Base-by-base conservation (phyloP, 2,888 invertebrate genomes). In the Helleia helle region DNA sequence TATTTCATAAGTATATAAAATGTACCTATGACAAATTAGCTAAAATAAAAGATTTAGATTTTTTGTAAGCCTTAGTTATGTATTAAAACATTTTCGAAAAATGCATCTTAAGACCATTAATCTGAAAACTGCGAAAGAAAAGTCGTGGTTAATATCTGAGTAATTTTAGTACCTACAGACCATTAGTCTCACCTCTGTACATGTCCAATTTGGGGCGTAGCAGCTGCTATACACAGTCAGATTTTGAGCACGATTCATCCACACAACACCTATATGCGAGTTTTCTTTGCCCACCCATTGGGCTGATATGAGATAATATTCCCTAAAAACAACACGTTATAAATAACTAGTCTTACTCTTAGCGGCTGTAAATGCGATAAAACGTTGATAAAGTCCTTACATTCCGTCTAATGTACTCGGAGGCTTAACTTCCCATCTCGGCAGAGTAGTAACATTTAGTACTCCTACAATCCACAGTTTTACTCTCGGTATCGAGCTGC, bases 221-320 rank as follows among this genome's bases (percentile, higher is more conserved):
- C 97, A 97, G 48, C 94, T 89, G 49, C 95, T 92, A 57, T 97
- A 90, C 47, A 96, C 89, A 55, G 95, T 94, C 51, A 94, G 88
- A 74, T 97, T 97, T 81, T 98, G 97, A 30, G 93, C 91, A 55
- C 98, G 89, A 73, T 95, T 95, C 89, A 96, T 92, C 94, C 96
- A 98, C 42, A 96, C 93, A 37, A 94, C 92, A 38, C 93, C 90
- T 51, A 97, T 88, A 67, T 93, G 90, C 47, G 88, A 87, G 71
- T 93, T 92, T 59, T 88, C 89, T 62, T 89, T 88, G 59, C 92
- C 91, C 58, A 95, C 90, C 97, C 97, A 97, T 49, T 92, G 91
- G 46, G 95, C 95, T 55, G 94, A 93, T 69, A 95, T 95, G 69
- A 97, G 86, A 84, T 97, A 97, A 84, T 92, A 93, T 65, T 97